These are phyloP conservation scores for Elegia similella DNA, from an alignment of 2,888 invertebrate species.

Conservation along the genomic window DNA sequence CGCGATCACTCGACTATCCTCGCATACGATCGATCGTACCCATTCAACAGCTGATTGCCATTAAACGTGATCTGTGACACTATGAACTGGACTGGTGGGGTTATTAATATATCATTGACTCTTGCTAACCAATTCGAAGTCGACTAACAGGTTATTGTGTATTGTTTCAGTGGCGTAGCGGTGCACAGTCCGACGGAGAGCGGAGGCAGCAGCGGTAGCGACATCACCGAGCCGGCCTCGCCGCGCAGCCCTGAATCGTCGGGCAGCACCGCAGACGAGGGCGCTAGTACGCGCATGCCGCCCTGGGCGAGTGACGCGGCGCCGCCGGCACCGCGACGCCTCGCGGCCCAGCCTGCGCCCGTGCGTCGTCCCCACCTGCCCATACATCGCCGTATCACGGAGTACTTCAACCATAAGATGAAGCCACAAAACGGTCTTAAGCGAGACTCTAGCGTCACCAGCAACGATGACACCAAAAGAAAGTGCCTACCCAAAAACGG, in stretches of 20 bases:
- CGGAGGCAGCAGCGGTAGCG: conserved; percentile 86
- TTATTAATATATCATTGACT: conserved; percentile 23
- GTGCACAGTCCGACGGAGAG: conserved; percentile 89
- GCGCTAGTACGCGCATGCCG: conserved; percentile 71
- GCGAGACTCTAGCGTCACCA: conserved; percentile 55
- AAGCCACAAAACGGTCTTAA: conserved; percentile 84
- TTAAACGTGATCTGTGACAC: conserved; percentile 38
- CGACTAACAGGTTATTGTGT: conserved; percentile 29
- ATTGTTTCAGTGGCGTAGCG: conserved; percentile 90
- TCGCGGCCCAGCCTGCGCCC: conserved; percentile 64
- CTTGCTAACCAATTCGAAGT: neutral
- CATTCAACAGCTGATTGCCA: conserved; percentile 71
- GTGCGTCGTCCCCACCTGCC: conserved; percentile 57
- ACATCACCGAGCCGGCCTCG: conserved; percentile 93
- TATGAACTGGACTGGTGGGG: conserved; percentile 11
- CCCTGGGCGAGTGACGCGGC: conserved; percentile 77
- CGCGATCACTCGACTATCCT: conserved; percentile 40
- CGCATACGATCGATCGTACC: conserved; percentile 55
- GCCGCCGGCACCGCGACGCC: conserved; percentile 70
- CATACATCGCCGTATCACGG: conserved; percentile 90
- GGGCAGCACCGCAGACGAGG: conserved; percentile 76
- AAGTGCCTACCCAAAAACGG: conserved; percentile 74
- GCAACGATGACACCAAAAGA: conserved; percentile 63
- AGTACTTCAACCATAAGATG: conserved; percentile 92
- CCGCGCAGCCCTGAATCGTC: conserved; percentile 88